Conservation (phyloP, 35 echinoderm and acorn worm species). For the Amphiura filiformis region DNA sequence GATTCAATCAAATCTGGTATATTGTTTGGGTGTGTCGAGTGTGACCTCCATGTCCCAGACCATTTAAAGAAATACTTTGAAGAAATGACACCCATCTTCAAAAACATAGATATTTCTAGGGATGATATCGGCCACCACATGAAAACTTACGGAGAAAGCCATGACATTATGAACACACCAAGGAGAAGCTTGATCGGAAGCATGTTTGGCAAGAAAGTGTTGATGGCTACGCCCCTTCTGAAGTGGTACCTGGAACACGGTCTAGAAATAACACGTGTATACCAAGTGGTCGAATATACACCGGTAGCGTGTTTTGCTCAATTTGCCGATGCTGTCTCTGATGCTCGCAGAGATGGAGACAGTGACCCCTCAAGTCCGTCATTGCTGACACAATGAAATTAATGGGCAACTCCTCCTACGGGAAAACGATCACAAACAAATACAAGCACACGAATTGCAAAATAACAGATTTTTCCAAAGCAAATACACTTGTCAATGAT, state of each 20-base stretch:
- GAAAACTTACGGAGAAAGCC: neutral
- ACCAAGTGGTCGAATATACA: conserved; percentile 44
- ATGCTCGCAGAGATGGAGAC: conserved; percentile 40
- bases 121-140: conserved; percentile 31
- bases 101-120: conserved; percentile 30
- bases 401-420: conserved; percentile 51
- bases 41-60: conserved; percentile 31
- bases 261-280: conserved; percentile 32
- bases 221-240: conserved; percentile 37
- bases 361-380: conserved; percentile 21
- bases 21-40: conserved; percentile 39
- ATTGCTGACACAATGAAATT: conserved; percentile 51
- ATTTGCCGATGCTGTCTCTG: conserved; percentile 44
- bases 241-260: conserved; percentile 41
- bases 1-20: conserved; percentile 1
- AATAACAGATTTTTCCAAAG: neutral
- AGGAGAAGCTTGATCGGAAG: conserved; percentile 32
- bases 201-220: conserved; percentile 50
- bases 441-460: conserved; percentile 45
- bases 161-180: conserved; percentile 11
- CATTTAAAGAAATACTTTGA: neutral
- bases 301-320: conserved; percentile 15
- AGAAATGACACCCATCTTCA: conserved; percentile 45
- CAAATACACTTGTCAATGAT: conserved; percentile 19
- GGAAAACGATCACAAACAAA: conserved; percentile 53